Evolutionary conservation across 2,888 invertebrate genomes (phyloP).

Genomic region (Lamellibrachia columna): DNA sequence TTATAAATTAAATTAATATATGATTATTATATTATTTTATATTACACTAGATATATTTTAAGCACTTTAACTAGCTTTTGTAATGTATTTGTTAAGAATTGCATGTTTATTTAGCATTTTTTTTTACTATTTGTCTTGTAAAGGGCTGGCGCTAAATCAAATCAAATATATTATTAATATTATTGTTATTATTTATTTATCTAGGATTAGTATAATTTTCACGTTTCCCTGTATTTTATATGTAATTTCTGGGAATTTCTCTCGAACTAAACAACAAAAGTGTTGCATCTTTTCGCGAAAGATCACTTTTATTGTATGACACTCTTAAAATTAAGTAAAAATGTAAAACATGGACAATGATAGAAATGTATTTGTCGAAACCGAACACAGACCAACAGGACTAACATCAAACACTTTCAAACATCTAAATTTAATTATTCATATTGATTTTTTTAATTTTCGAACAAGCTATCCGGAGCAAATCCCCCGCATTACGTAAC

Average conservation of each 20-base stretch:
- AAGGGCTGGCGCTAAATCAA: background rate
- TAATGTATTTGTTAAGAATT: no score
- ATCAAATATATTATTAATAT: background rate
- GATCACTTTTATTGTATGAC: background rate
- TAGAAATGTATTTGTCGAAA: background rate
- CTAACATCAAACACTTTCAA: no score
- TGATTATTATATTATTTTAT: no score
- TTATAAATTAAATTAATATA: no score
- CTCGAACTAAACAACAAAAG: background rate
- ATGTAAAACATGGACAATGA: background rate
- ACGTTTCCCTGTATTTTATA: background rate
- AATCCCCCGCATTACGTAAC: slow-evolving; percentile 1
- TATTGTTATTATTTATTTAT: background rate
- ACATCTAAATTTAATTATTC: background rate
- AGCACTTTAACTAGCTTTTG: no score
- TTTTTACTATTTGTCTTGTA: no score
- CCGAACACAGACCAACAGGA: background rate
- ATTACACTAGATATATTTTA: no score
- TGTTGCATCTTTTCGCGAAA: background rate
- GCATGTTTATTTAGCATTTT: no score
- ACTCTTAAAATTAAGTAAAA: background rate
- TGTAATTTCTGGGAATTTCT: background rate
- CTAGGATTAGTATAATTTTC: background rate
- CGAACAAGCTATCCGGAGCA: background rate
- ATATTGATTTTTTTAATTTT: background rate